phyloP scores from a whole-genome alignment of 2,113 vertebrate genomes.

The Gavialis gangeticus region DNA sequence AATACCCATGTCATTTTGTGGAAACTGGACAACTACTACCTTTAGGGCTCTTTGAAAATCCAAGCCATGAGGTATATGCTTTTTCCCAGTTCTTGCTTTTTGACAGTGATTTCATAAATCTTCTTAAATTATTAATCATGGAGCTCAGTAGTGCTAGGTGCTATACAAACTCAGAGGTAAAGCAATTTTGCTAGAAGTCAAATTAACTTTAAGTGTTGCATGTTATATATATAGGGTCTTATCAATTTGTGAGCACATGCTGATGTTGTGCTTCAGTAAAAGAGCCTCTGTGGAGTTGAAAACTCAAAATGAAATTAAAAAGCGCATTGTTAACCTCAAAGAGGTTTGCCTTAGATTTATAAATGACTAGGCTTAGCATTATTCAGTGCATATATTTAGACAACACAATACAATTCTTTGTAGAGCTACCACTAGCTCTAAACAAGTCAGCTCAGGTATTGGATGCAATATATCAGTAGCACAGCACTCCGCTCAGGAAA shows the following conservation, averaged over 20 bases:
- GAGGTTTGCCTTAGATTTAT: conserved; percentile 42
- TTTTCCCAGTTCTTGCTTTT: conserved; percentile 28
- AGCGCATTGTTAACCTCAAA: conserved; percentile 59
- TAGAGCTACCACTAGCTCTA: no score
- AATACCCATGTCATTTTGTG: not conserved
- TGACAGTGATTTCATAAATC: conserved; percentile 11
- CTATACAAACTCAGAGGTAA: not conserved
- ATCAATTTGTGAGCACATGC: conserved; percentile 42
- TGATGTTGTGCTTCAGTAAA: conserved; percentile 23
- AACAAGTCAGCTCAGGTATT: no score
- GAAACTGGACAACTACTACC: not conserved
- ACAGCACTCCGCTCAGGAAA: not conserved
- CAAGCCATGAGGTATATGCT: not conserved
- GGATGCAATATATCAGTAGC: not conserved
- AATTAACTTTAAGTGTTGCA: not conserved
- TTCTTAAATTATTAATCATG: conserved; percentile 7
- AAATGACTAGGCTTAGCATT: not conserved
- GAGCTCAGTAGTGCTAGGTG: not conserved
- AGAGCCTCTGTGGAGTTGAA: conserved; percentile 28
- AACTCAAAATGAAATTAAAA: conserved; percentile 4
- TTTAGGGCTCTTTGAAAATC: not conserved
- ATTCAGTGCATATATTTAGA: not conserved
- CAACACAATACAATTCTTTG: no score
- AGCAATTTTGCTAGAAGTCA: not conserved
- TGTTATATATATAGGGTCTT: not conserved